phyloP scores from a whole-genome alignment of 2,888 invertebrate genomes.

The Anthophora plumipes region DNA sequence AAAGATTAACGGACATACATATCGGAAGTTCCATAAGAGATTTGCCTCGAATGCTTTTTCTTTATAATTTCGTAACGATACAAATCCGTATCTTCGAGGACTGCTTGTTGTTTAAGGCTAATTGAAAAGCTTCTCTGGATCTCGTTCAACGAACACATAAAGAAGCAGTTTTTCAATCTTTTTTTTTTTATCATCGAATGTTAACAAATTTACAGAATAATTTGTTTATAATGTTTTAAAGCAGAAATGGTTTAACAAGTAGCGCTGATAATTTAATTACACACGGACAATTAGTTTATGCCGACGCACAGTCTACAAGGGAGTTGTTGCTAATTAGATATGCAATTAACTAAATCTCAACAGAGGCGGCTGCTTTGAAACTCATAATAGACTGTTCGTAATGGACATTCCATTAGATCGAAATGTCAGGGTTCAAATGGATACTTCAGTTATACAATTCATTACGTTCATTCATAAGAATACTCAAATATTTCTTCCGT shows the following conservation, averaged over 20 bases:
- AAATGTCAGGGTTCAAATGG: slow-evolving; percentile 42
- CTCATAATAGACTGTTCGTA: background rate
- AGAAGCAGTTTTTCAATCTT: background rate
- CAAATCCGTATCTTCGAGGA: background rate
- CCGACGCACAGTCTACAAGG: background rate
- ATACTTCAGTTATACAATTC: background rate
- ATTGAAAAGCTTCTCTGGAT: background rate
- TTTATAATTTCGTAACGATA: background rate
- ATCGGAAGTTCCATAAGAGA: slow-evolving; percentile 47
- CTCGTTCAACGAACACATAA: background rate
- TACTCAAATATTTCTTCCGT: too few species aligned
- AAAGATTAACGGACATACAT: slow-evolving; percentile 61
- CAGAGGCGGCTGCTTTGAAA: slow-evolving; percentile 1
- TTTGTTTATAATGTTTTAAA: background rate
- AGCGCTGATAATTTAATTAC: slow-evolving; percentile 33
- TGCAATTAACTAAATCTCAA: slow-evolving; percentile 38
- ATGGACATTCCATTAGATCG: slow-evolving; percentile 13
- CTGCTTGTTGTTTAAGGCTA: background rate
- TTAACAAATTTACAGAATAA: background rate
- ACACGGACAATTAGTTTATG: slow-evolving; percentile 21
- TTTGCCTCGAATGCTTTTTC: slow-evolving; percentile 22
- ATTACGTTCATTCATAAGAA: background rate
- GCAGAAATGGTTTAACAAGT: background rate
- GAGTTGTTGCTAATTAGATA: slow-evolving; percentile 33
- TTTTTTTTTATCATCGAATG: too few species aligned